Percentiles rank a stretch among this genome's conserved stretches.
These are phyloP conservation scores for Scomber scombrus DNA, from an alignment of 2,113 vertebrate genomes.

Conservation along the genomic window DNA sequence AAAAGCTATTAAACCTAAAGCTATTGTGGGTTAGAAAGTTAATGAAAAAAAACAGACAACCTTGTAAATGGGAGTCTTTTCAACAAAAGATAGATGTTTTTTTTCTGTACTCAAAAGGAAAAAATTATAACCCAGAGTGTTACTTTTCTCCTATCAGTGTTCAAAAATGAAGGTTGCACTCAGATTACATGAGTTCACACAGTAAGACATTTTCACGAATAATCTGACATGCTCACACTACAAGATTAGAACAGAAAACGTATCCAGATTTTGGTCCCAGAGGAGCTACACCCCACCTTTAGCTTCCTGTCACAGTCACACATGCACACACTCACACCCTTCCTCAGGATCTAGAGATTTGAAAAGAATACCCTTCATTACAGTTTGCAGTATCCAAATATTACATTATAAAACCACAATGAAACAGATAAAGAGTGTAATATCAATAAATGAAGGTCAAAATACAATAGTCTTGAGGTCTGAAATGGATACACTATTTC, in stretches of 20 bases:
- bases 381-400: neutral
- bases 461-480: too few relatives aligned
- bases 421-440: neutral
- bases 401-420: neutral
- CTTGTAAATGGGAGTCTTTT: too few relatives aligned
- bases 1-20: neutral
- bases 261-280: neutral
- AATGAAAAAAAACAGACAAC: too few relatives aligned
- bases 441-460: neutral
- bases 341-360: neutral
- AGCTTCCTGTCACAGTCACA: slow-evolving; percentile 8
- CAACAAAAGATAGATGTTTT: too few relatives aligned
- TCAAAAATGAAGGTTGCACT: neutral
- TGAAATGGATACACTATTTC: too few relatives aligned
- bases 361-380: too few relatives aligned
- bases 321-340: neutral
- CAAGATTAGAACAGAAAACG: slow-evolving; percentile 5
- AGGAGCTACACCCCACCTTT: neutral
- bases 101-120: too few relatives aligned
- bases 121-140: too few relatives aligned
- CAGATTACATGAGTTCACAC: neutral
- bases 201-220: neutral
- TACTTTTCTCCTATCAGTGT: neutral
- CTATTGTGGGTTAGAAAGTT: too few relatives aligned
- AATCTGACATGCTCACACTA: neutral